Percentiles rank a stretch among this genome's conserved stretches.
phyloP scores from a whole-genome alignment of 2,797 vertebrate species.

The Thripadectes ignobilis region DNA sequence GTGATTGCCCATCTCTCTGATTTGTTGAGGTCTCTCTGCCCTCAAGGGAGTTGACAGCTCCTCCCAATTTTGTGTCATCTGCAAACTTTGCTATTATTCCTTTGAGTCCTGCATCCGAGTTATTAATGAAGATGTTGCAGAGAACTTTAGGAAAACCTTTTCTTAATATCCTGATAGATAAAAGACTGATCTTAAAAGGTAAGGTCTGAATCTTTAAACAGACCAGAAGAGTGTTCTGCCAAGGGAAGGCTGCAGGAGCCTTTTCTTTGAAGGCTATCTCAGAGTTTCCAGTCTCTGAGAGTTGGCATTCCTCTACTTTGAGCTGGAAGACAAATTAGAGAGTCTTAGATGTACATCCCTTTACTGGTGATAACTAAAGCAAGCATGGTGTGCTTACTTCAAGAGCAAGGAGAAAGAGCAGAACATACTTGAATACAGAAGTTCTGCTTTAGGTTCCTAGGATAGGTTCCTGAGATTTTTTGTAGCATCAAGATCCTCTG shows the following conservation, averaged over 20 bases:
- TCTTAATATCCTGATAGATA: background rate
- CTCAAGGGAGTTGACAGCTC: background rate
- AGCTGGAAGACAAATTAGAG: background rate
- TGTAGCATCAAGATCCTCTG: background rate
- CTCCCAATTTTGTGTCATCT: background rate
- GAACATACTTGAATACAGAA: background rate
- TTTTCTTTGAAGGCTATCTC: background rate
- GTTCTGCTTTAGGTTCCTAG: background rate
- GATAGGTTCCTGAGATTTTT: background rate
- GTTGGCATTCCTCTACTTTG: background rate
- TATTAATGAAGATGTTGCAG: background rate
- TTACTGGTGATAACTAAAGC: background rate
- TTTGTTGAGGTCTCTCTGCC: background rate
- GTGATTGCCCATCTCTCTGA: background rate
- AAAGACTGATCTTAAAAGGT: background rate
- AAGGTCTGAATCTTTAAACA: background rate
- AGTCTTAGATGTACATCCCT: background rate
- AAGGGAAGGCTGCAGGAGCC: background rate
- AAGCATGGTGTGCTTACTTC: background rate
- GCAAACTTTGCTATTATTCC: no score
- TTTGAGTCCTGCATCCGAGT: background rate
- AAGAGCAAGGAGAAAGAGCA: background rate
- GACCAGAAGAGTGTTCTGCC: background rate
- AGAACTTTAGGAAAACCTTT: background rate
- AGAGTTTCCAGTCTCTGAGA: background rate